Evolutionary conservation across 2,797 vertebrate species (phyloP).

Genomic region (Lithobates sylvaticus): DNA sequence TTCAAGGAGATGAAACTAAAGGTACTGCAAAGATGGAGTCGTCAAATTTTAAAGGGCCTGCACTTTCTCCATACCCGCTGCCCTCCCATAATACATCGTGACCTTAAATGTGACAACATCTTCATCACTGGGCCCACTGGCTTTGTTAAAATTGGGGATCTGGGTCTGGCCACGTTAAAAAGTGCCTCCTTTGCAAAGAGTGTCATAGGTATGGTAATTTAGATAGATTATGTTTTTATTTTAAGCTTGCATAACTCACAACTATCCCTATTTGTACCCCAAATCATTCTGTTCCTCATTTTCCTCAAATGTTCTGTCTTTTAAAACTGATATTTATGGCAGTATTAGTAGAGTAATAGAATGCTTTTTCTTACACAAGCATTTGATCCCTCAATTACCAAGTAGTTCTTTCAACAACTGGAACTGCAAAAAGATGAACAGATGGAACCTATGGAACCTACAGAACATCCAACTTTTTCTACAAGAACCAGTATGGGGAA

Average conservation of each 20-base stretch:
- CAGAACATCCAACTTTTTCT: no score
- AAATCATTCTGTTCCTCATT: no score
- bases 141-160: constrained; percentile 96
- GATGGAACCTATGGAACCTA: no score
- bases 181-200: constrained; percentile 98
- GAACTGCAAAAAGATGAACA: no score
- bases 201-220: constrained; percentile 84
- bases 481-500: no score
- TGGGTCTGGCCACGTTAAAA: constrained; percentile 95
- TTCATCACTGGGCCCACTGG: constrained; percentile 98
- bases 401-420: no score
- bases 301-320: no score
- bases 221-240: background rate
- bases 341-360: no score
- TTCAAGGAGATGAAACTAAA: constrained; percentile 98
- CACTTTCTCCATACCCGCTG: constrained; percentile 96
- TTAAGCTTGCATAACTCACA: background rate
- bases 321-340: no score
- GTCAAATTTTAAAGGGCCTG: constrained; percentile 94
- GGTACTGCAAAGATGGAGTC: constrained; percentile 96
- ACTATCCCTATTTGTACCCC: no score
- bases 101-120: constrained; percentile 99
- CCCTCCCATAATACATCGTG: constrained; percentile 96
- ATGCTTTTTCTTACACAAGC: no score
- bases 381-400: no score